A percentile compares a stretch with the other conserved stretches of the same genome.
Evolutionary conservation across 2,888 invertebrate genomes (phyloP).

Genomic region (Polymixis lichenea): DNA sequence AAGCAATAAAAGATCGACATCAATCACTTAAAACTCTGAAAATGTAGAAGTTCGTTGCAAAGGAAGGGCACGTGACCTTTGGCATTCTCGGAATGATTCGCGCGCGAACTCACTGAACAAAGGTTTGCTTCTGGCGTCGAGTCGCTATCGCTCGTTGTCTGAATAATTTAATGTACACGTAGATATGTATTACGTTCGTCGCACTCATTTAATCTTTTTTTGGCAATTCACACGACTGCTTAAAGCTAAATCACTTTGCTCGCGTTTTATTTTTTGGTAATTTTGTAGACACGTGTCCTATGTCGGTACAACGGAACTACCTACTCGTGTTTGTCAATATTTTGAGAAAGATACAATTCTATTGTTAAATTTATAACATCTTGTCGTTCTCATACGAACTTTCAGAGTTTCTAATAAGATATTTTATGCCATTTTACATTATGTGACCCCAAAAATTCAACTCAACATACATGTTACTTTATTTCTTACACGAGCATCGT

Average conservation of each 20-base stretch:
- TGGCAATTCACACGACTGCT: constrained; percentile 41
- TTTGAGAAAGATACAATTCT: neutral
- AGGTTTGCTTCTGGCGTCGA: constrained; percentile 64
- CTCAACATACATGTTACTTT: constrained; percentile 15
- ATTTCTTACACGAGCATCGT: constrained; percentile 13
- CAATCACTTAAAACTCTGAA: constrained; percentile 69
- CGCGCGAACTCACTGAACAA: constrained; percentile 65
- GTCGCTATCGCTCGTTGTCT: constrained; percentile 62
- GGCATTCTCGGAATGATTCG: constrained; percentile 74
- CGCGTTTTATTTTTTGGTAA: constrained; percentile 21
- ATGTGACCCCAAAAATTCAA: constrained; percentile 13
- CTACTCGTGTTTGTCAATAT: neutral
- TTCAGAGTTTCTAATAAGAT: neutral
- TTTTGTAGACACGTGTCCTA: constrained; percentile 2
- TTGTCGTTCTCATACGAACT: neutral
- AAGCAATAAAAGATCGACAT: constrained; percentile 66
- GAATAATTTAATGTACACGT: constrained; percentile 73
- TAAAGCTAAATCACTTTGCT: constrained; percentile 35
- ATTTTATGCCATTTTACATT: neutral
- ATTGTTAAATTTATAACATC: neutral
- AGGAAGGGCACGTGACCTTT: constrained; percentile 75
- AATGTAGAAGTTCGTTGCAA: constrained; percentile 70
- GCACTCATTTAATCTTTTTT: constrained; percentile 58
- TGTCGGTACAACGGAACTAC: neutral
- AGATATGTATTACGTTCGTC: constrained; percentile 55